Base-by-base conservation (phyloP, 2,888 invertebrate genomes). In the Coelopa pilipes region DNA sequence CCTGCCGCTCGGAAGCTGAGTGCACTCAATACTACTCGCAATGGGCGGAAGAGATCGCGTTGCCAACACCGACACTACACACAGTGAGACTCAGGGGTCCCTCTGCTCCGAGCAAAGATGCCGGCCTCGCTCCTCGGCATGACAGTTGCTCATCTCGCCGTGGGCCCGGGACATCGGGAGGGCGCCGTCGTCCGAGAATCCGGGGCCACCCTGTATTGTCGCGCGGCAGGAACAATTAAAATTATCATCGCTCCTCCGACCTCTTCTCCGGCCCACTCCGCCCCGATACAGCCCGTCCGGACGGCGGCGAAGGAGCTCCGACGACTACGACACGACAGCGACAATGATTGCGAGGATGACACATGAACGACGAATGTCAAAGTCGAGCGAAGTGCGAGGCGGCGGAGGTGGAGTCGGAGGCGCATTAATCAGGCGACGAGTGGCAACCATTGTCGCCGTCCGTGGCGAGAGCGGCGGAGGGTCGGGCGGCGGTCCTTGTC, bases 321-420 rank as follows among this genome's bases (percentile, higher is more conserved):
- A 15, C 34, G 34, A 45, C 19, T 46, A 34, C 55, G 55, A 55
- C 55, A 15, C 34, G 34, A 45, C 19, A 46, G 45, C 55, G 55
- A 55, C 55, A 63, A 65, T 63, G 65, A 70, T 60, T 70, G 49
- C 62, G 12, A 60, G 49, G 62, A 65, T 63, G 65, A 65, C 71
- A 71, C 71, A 71, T 71, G 71, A 71, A 62, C 71, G 71, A 63
- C 65, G 71, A 71, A 71, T 71, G 71, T 71, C 71, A 71, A 71
- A 71, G 71, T 71, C 71, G 53, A 62, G 63, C 63, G 15, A 21
- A 19, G 10, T 13, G 60, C 21, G 45, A 19, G 62, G 10, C 34
- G 63, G 10, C 21, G 17, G 67, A 21, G 21, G 19, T 21, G 1
- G 65, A 53, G 53, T n/a, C 49, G 45, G n/a, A n/a, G 34, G 34